Evolutionary conservation across 2,113 vertebrate species (phyloP).

Genomic region (Propithecus coquereli): DNA sequence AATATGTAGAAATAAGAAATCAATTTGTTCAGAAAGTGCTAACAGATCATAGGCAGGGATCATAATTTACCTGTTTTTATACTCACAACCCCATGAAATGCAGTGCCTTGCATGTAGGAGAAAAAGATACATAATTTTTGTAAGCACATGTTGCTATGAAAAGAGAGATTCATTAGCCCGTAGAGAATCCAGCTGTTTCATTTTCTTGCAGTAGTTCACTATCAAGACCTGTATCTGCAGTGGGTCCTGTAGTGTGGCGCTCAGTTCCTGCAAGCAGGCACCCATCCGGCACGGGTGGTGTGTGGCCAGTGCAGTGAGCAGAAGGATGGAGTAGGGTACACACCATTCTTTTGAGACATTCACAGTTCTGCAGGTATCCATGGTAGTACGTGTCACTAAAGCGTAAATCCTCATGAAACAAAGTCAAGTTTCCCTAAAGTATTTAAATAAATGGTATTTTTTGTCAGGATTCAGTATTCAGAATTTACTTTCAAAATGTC

Average conservation of each 20-base stretch:
- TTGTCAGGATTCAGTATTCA: background rate
- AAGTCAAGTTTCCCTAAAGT: background rate
- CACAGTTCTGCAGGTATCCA: background rate
- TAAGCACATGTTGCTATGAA: background rate
- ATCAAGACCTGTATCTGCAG: background rate
- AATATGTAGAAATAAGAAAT: background rate
- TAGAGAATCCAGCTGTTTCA: background rate
- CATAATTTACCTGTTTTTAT: background rate
- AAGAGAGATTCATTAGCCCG: background rate
- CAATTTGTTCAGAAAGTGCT: background rate
- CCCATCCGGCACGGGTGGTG: fast-evolving
- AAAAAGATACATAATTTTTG: background rate
- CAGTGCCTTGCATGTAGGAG: background rate
- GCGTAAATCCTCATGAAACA: background rate
- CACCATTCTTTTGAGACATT: background rate
- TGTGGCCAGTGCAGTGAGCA: background rate
- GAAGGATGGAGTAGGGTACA: fast-evolving
- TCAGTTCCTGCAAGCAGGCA: background rate
- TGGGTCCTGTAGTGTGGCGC: background rate
- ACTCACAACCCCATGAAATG: background rate
- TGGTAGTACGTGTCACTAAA: background rate
- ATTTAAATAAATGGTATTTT: background rate
- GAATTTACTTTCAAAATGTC: background rate
- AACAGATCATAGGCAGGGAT: background rate
- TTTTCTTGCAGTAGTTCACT: background rate